Conservation (phyloP, 2,113 vertebrate species). For the Elanus axillaris region DNA sequence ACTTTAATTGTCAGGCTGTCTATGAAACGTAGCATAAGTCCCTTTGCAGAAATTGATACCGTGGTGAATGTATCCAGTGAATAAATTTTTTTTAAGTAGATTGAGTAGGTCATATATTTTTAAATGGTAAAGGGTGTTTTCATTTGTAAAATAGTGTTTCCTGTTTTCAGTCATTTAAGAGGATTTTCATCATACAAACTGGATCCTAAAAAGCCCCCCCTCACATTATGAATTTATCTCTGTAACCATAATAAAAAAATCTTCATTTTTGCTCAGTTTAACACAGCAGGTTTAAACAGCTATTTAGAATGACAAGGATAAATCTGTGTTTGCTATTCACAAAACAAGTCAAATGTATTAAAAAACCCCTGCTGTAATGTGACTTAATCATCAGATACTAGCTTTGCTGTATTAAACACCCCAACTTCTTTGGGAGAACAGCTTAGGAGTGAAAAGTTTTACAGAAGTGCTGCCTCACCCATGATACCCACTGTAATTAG, state of each 20-base stretch:
- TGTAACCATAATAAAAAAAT: background rate
- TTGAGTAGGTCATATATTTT: slow-evolving; percentile 2
- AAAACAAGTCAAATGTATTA: background rate
- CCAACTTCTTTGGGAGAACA: background rate
- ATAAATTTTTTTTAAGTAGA: slow-evolving; percentile 5
- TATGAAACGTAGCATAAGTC: background rate
- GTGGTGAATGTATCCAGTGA: background rate
- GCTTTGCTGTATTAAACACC: background rate
- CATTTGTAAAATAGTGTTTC: background rate
- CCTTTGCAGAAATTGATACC: background rate
- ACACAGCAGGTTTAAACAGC: background rate
- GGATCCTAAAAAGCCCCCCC: background rate
- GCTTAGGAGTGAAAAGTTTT: background rate
- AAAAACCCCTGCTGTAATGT: background rate
- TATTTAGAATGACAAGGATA: background rate
- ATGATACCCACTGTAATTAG: background rate
- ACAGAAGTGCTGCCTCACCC: background rate
- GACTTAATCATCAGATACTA: background rate
- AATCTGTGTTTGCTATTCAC: background rate
- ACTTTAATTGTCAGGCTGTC: background rate
- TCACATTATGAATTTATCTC: background rate
- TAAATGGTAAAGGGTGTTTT: background rate
- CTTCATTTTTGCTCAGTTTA: background rate
- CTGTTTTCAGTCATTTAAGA: background rate
- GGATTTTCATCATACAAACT: background rate